Conservation (phyloP, 2,888 invertebrate species). For the Eupeodes latifasciatus region DNA sequence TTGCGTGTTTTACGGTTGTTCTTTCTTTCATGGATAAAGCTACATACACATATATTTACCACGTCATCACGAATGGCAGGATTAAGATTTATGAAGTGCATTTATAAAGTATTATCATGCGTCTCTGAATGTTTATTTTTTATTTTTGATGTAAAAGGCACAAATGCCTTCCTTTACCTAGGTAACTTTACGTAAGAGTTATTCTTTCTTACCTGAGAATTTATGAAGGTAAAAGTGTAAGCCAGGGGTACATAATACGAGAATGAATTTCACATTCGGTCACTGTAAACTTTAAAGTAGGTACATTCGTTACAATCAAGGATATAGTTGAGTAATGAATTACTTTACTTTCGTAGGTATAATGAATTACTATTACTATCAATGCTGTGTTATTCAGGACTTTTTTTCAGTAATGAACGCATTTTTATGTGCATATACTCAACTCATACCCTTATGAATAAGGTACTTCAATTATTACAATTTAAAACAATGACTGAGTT, state of each 20-base stretch:
- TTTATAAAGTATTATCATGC: constrained; percentile 45
- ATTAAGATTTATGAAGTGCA: constrained; percentile 56
- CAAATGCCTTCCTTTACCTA: background rate
- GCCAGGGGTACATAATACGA: constrained; percentile 19
- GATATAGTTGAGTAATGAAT: background rate
- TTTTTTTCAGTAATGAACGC: background rate
- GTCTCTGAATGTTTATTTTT: constrained; percentile 22
- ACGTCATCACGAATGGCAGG: constrained; percentile 23
- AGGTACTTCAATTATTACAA: background rate
- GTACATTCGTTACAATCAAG: background rate
- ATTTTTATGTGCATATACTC: background rate
- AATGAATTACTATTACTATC: background rate
- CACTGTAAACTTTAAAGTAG: background rate
- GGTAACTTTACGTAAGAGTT: background rate
- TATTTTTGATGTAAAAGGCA: background rate
- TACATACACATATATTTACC: constrained; percentile 5
- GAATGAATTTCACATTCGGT: background rate
- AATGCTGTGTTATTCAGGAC: background rate
- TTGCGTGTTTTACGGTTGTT: constrained; percentile 67
- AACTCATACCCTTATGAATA: no score
- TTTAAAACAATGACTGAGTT: constrained; percentile 7
- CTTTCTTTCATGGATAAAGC: background rate
- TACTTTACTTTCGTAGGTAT: background rate
- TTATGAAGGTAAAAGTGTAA: constrained; percentile 26
- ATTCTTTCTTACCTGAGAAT: constrained; percentile 45